Percentiles rank a stretch among this genome's conserved stretches.
phyloP scores from a whole-genome alignment of 2,888 invertebrate genomes.

The Lepidochitona cinerea region DNA sequence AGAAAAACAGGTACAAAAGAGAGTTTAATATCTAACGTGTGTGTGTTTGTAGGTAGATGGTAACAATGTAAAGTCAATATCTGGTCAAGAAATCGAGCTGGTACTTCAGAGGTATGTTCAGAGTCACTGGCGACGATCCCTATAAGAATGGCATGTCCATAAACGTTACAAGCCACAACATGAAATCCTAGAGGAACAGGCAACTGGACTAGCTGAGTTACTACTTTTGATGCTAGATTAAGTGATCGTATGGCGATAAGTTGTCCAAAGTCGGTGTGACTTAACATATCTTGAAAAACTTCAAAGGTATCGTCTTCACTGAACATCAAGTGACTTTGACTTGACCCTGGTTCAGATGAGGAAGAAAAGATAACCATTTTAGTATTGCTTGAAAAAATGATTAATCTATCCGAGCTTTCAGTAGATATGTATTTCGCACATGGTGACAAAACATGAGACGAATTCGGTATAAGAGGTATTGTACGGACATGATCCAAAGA shows the following conservation, averaged over 20 bases:
- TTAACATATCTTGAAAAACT: neutral
- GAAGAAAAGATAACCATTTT: neutral
- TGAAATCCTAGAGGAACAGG: neutral
- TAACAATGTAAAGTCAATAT: neutral
- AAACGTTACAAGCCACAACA: neutral
- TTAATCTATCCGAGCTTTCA: too few relatives aligned
- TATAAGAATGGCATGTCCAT: neutral
- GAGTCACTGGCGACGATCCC: too few relatives aligned
- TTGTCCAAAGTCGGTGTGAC: neutral
- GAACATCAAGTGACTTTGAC: neutral
- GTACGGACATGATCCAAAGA: neutral
- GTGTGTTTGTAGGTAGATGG: neutral
- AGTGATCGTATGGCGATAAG: neutral
- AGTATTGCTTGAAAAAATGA: too few relatives aligned
- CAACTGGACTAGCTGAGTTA: neutral
- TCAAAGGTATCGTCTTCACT: neutral
- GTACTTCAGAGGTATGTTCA: too few relatives aligned
- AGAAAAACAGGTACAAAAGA: neutral
- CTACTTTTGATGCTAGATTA: neutral
- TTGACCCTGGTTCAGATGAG: neutral
- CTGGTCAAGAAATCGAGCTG: too few relatives aligned
- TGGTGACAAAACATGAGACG: too few relatives aligned
- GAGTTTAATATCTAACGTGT: neutral
- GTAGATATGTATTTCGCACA: too few relatives aligned
- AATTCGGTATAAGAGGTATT: neutral